A percentile compares a stretch with the other conserved stretches of the same genome.
phyloP scores from a whole-genome alignment of 1,140 invertebrate genomes.

The Lepidotrigona ventralis region DNA sequence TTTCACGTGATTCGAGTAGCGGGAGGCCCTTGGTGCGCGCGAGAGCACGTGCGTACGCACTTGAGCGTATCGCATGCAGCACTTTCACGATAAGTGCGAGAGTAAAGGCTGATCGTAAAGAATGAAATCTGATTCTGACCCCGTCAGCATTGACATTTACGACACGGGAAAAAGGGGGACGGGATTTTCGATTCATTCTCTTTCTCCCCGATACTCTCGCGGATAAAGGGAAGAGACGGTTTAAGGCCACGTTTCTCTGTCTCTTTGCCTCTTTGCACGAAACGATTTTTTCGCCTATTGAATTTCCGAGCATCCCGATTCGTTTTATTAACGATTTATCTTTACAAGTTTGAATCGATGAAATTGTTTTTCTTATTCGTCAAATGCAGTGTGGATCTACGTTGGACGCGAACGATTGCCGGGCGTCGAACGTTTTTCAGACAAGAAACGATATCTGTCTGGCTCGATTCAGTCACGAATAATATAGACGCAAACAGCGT shows the following conservation, averaged over 20 bases:
- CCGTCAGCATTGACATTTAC: constrained; percentile 26
- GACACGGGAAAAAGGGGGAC: not conserved
- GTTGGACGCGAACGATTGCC: constrained; percentile 45
- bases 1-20: constrained; percentile 37
- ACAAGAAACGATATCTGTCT: constrained; percentile 4
- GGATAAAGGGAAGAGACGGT: not conserved
- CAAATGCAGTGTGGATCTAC: constrained; percentile 6
- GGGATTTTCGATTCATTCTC: not conserved
- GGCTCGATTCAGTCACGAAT: constrained; percentile 37
- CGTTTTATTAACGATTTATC: constrained; percentile 20
- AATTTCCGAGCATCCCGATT: not conserved
- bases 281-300: not conserved
- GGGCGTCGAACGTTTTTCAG: constrained; percentile 8
- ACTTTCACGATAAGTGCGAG: constrained; percentile 66
- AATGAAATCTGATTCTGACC: constrained; percentile 51
- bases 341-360: constrained; percentile 13
- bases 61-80: constrained; percentile 32
- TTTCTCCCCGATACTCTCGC: too few species aligned
- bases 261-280: not conserved
- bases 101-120: constrained; percentile 60
- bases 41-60: constrained; percentile 35
- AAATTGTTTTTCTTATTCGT: constrained; percentile 3
- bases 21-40: constrained; percentile 35
- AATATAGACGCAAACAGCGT: not conserved
- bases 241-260: not conserved